phyloP scores from a whole-genome alignment of 2,797 vertebrate genomes.

The Poecilia velifera region DNA sequence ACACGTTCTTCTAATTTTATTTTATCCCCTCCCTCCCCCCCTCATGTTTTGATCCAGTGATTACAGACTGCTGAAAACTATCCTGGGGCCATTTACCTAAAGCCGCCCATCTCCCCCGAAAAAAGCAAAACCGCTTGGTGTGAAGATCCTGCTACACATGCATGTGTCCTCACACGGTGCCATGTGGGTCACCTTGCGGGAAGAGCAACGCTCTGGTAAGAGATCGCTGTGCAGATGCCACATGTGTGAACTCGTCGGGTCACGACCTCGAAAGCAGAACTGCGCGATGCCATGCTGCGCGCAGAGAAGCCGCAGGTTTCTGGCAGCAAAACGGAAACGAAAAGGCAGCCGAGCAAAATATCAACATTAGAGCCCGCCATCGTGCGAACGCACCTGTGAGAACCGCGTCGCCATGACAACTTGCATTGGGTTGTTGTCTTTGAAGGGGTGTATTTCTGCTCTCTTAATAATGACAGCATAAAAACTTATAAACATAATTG shows the following conservation, averaged over 20 bases:
- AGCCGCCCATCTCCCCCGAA: background rate
- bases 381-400: background rate
- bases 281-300: constrained; percentile 13
- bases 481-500: background rate
- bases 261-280: constrained; percentile 43
- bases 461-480: background rate
- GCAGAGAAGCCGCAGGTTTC: constrained; percentile 34
- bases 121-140: constrained; percentile 15
- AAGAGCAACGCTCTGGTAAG: constrained; percentile 43
- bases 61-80: constrained; percentile 4
- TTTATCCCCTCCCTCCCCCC: too few species aligned
- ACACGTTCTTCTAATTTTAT: constrained; percentile 12
- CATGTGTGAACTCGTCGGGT: constrained; percentile 52
- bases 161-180: constrained; percentile 52
- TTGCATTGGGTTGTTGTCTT: background rate
- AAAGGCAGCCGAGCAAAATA: background rate
- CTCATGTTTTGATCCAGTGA: background rate
- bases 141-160: constrained; percentile 3
- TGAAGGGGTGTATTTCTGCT: background rate
- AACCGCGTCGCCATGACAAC: too few species aligned
- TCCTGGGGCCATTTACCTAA: background rate
- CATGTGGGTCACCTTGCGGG: constrained; percentile 25
- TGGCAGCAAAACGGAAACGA: constrained; percentile 6
- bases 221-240: constrained; percentile 42
- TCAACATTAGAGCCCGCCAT: background rate